These are phyloP conservation scores for Rhombomys opimus DNA, from an alignment of 2,113 vertebrate genomes.

Conservation along the genomic window DNA sequence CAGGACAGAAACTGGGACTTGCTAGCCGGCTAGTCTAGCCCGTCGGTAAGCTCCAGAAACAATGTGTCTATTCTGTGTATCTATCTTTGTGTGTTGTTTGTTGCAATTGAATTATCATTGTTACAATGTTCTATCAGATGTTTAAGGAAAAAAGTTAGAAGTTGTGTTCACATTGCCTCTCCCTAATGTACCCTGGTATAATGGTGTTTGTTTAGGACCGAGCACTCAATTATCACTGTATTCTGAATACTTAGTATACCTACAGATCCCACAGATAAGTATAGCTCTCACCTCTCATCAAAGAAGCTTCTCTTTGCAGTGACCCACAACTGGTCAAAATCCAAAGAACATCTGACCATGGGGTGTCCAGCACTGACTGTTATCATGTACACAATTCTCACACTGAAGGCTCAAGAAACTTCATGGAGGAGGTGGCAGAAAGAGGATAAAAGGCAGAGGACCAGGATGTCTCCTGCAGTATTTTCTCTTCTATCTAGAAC, in stretches of 20 bases:
- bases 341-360: not conserved
- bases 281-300: not conserved
- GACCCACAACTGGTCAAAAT: not conserved
- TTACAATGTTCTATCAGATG: not conserved
- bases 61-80: not conserved
- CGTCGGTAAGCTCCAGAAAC: not conserved
- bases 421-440: no score
- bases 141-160: not conserved
- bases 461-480: not conserved
- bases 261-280: not conserved
- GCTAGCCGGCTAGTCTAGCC: not conserved
- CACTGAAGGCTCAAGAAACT: not conserved
- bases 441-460: not conserved
- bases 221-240: not conserved
- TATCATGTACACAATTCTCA: not conserved
- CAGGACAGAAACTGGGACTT: no score
- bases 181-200: not conserved
- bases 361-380: not conserved
- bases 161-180: not conserved
- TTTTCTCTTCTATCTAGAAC: not conserved
- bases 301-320: not conserved
- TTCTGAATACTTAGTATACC: not conserved
- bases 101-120: conserved; percentile 8
- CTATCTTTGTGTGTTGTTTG: not conserved
- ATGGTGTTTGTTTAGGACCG: not conserved